Evolutionary conservation across 2,888 invertebrate species (phyloP), one percentile per base, ranked within the genome.

Genomic region (Macrosoma leucophasiata): DNA sequence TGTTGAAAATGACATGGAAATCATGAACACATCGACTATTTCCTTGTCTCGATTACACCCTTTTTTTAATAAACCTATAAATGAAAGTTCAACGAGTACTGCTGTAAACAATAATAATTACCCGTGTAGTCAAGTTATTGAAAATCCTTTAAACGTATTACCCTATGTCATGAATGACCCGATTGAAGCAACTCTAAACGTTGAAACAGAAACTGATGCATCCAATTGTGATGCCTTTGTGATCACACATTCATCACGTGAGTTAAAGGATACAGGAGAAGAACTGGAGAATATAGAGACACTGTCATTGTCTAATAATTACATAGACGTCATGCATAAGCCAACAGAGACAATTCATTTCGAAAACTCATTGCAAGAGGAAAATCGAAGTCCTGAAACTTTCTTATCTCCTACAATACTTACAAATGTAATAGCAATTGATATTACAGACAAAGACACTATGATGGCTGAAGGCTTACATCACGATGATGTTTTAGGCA

Each of bases 1-100:
- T 37, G 25, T 33, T 33, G 21, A 33, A 38, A 38, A 38, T 38
- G 24, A 33, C 22, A 33, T 33, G 37, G 33, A 38, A 7, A 38
- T 38, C 29, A 33, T 38, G 19, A 38, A 33, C 37, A 38, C 29
- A 24, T 33, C 37, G 18, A 38, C 37, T 29, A 21, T 38, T 18
- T 38, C 37, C 15, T 5, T 33, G 29, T 33, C 37, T 27, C 33
- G 33, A 33, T 38, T 33, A 38, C 37, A 33, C 33, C 3, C 33
- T 25, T 38, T 29, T 38, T 38, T 38, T 33, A 33, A 33, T 28
- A 32, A 36, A 27, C n/a, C 31, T 26, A 27, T n/a, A n/a, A n/a
- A 22, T 32, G 36, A 36, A 36, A 32, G 27, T 31, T 6, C 31
- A 36, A 31, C n/a, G 12, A 27, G 18, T 31, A 23, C 28, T 36